Conservation (phyloP, 2,888 invertebrate genomes). For the Pycnomerus fuliginosus region DNA sequence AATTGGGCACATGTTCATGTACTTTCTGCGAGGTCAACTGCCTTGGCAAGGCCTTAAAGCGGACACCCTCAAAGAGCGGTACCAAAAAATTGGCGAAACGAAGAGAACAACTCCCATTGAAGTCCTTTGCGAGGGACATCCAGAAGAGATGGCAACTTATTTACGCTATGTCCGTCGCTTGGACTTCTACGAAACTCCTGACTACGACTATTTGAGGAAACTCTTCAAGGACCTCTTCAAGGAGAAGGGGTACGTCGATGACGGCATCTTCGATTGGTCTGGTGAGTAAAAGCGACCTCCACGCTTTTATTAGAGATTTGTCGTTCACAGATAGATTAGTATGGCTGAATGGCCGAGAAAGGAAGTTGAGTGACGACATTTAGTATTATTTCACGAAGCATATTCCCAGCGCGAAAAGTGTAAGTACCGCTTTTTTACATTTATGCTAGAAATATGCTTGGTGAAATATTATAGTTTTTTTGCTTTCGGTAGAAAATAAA, state of each 20-base stretch:
- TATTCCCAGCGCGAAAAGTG: too few species aligned
- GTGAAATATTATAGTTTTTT: too few species aligned
- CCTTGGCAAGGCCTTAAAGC: constrained; percentile 99
- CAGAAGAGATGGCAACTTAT: constrained; percentile 97
- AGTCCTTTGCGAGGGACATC: constrained; percentile 80
- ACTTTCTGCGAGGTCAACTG: constrained; percentile 98
- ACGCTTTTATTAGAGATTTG: too few species aligned
- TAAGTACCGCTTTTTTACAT: too few species aligned
- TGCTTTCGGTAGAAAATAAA: too few species aligned
- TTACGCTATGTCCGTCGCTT: constrained; percentile 91
- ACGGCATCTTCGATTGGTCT: constrained; percentile 94
- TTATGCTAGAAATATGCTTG: too few species aligned
- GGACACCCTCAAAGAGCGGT: constrained; percentile 98
- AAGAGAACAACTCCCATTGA: constrained; percentile 98
- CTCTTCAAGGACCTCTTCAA: constrained; percentile 92
- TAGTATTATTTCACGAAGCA: too few species aligned
- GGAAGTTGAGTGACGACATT: too few species aligned
- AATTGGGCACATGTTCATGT: constrained; percentile 99
- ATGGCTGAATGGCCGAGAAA: too few species aligned
- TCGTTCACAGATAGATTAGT: too few species aligned
- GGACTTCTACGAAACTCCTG: constrained; percentile 99
- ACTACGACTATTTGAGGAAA: constrained; percentile 96
- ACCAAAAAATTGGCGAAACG: constrained; percentile 99
- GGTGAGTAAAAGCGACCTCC: too few species aligned
- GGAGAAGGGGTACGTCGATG: constrained; percentile 80